These are phyloP conservation scores for Piprites chloris DNA, from an alignment of 2,113 vertebrate genomes.

Conservation along the genomic window DNA sequence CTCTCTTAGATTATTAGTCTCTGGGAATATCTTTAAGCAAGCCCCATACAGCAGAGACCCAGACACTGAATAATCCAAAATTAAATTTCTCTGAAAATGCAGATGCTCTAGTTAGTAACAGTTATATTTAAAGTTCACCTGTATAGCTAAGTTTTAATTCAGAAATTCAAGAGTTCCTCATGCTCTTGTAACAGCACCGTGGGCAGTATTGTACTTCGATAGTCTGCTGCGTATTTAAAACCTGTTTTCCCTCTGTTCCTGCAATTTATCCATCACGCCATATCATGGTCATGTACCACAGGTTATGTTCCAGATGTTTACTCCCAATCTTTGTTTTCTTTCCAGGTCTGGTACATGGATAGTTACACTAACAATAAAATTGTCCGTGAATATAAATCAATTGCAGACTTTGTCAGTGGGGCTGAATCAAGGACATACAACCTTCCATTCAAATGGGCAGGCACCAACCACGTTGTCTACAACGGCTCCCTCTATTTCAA, in stretches of 20 bases:
- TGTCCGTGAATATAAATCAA: slow-evolving; percentile 94
- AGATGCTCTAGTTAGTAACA: background rate
- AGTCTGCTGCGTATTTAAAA: background rate
- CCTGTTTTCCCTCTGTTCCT: background rate
- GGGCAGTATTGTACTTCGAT: background rate
- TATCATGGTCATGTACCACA: background rate
- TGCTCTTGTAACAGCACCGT: background rate
- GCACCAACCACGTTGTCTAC: slow-evolving; percentile 96
- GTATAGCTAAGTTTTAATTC: background rate
- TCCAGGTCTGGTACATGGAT: slow-evolving; percentile 98
- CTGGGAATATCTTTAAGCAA: background rate
- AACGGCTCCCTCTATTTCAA: slow-evolving; percentile 98
- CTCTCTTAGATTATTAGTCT: background rate
- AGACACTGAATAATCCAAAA: background rate
- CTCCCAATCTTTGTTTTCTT: background rate
- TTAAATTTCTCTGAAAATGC: background rate
- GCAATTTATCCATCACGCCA: background rate
- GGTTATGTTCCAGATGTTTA: background rate
- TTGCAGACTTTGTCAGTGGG: slow-evolving; percentile 89
- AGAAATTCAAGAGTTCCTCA: background rate
- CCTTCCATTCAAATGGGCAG: slow-evolving; percentile 97
- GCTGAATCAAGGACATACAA: slow-evolving; percentile 94
- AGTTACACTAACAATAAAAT: slow-evolving; percentile 97
- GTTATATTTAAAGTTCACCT: background rate
- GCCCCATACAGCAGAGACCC: background rate